Base-by-base conservation (phyloP, 92 coral and sea anemone species). In the Epizoanthus ramosus region DNA sequence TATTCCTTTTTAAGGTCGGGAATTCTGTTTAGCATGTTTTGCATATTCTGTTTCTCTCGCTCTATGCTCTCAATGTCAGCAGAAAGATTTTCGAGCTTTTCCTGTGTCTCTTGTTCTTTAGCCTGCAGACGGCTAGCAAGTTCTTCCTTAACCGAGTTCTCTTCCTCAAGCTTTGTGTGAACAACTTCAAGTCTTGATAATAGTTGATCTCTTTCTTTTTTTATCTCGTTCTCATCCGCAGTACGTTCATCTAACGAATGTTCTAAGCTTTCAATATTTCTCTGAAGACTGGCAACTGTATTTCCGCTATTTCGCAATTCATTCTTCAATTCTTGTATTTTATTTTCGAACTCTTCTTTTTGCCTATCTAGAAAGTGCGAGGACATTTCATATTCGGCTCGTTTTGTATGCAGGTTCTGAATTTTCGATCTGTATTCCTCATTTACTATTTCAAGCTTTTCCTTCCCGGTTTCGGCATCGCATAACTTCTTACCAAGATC, bases 371-470 rank as follows among this genome's bases (percentile, higher is more conserved):
- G n/a, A 24, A 60, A 39, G 67, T 65, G n/a, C 57, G 79, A 82
- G 79, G 88, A 85, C 69, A 21, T 85, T 85, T 67, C 65, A 52
- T 66, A 74, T 67, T 64, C 33, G 60, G 75, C 71, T 66, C 75
- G 59, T 81, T 81, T 74, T 66, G 65, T 41, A 24, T 90, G 87
- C 39, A 92, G 77, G 23, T 72, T 58, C 64, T 84, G 86, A 23
- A 84, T 85, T 58, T 90, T 80, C 52, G 52, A 45, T 21, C 80
- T 80, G 59, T 86, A 77, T 15, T 89, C 90, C 57, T 84, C 73
- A 31, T 91, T 90, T 66, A 88, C 79, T 68, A 84, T 89, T 5
- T 88, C 85, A 19, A 93, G 74, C 59, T 84, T 87, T 61, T 89
- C 83, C 3, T 77, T 77, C 6, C 15, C 71, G 59, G 39, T 60